phyloP scores from a whole-genome alignment of 2,113 vertebrate species.

The Urocynchramus pylzowi region DNA sequence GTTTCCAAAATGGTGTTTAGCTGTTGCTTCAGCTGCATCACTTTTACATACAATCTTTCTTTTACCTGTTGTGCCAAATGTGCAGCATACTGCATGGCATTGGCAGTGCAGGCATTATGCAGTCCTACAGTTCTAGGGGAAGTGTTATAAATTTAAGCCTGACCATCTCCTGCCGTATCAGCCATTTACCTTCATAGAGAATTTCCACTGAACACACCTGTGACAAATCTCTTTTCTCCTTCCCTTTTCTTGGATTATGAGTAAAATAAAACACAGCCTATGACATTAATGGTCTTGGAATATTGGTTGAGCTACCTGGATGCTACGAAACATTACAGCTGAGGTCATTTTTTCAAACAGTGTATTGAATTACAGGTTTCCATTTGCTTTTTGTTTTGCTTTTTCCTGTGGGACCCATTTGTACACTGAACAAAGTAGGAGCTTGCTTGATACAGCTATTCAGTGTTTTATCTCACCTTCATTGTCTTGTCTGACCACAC shows the following conservation, averaged over 20 bases:
- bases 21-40: background rate
- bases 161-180: background rate
- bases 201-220: background rate
- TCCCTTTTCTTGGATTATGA: conserved; percentile 24
- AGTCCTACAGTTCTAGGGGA: background rate
- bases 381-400: background rate
- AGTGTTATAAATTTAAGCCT: background rate
- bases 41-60: background rate
- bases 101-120: background rate
- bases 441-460: background rate
- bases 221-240: background rate
- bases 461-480: background rate
- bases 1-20: background rate
- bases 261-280: conserved; percentile 24
- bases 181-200: background rate
- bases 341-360: background rate
- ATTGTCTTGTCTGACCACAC: background rate
- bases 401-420: background rate
- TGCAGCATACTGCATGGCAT: background rate
- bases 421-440: background rate
- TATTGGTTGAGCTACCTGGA: background rate
- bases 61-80: fast-evolving
- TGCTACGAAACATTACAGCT: background rate
- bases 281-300: conserved; percentile 12
- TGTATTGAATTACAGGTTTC: background rate